Conservation (phyloP, 2,797 vertebrate species). For the Delichon dasypus region DNA sequence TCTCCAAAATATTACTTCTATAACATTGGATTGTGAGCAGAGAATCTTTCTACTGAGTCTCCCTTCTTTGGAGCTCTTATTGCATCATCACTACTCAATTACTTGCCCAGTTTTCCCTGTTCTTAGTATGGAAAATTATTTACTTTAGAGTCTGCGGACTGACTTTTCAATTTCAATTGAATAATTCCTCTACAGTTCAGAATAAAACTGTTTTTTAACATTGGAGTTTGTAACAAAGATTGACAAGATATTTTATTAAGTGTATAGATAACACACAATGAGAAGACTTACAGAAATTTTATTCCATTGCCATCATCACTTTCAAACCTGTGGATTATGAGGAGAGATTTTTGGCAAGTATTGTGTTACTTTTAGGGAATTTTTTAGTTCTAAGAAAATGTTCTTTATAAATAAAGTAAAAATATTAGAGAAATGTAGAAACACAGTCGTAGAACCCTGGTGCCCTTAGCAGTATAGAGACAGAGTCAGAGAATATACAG, state of each 20-base stretch:
- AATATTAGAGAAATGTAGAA: not conserved
- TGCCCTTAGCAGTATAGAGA: not conserved
- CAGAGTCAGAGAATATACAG: not conserved
- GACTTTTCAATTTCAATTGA: not conserved
- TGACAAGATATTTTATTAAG: not conserved
- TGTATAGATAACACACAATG: not conserved
- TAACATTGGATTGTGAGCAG: not conserved
- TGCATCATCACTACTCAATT: not conserved
- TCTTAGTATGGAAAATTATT: not conserved
- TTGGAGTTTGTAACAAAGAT: not conserved
- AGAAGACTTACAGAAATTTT: not conserved
- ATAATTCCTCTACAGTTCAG: not conserved
- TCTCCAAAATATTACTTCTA: not conserved
- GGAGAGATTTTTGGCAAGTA: not conserved
- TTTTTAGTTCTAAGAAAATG: not conserved
- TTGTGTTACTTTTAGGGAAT: not conserved
- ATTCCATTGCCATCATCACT: not conserved
- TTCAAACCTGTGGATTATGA: not conserved
- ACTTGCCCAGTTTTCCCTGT: not conserved
- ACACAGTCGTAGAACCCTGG: rapidly evolving
- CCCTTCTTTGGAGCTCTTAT: not conserved
- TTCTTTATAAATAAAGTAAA: not conserved
- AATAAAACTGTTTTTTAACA: not conserved
- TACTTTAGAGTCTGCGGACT: not conserved
- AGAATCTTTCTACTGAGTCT: not conserved